A percentile compares a stretch with the other conserved stretches of the same genome.
Conservation (phyloP, 2,888 invertebrate species). For the Miltochrista miniata region DNA sequence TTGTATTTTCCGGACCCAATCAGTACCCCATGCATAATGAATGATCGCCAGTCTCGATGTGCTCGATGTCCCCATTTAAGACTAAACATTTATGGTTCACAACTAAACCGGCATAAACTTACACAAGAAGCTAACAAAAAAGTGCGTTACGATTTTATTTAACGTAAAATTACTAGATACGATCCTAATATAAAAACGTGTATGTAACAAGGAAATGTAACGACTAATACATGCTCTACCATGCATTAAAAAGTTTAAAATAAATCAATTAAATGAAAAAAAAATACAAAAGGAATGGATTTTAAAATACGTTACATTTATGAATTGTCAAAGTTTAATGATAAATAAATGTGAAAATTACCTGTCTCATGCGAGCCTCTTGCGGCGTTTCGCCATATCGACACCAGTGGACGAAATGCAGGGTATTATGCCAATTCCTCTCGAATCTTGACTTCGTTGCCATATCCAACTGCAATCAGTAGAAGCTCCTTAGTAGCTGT, state of each 20-base stretch:
- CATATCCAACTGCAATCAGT: conserved; percentile 83
- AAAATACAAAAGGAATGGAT: conserved; percentile 20
- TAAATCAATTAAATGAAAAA: conserved; percentile 55
- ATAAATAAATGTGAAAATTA: conserved; percentile 59
- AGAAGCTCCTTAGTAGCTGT: conserved; percentile 80
- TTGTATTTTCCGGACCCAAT: conserved; percentile 54
- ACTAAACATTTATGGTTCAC: conserved; percentile 38
- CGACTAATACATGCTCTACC: conserved; percentile 50
- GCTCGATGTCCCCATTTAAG: conserved; percentile 48
- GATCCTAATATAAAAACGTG: conserved; percentile 53
- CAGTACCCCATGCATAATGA: conserved; percentile 67
- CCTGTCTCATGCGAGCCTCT: conserved; percentile 88
- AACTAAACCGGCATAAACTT: conserved; percentile 48
- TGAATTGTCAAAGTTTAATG: conserved; percentile 34
- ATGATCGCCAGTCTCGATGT: conserved; percentile 56
- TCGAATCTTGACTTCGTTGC: conserved; percentile 84
- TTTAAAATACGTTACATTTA: conserved; percentile 5
- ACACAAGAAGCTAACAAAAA: conserved; percentile 64
- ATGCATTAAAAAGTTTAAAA: conserved; percentile 44
- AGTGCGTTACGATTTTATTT: conserved; percentile 38
- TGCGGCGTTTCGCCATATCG: conserved; percentile 87
- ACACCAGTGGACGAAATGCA: conserved; percentile 88
- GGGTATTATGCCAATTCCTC: conserved; percentile 87
- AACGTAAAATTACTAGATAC: conserved; percentile 37
- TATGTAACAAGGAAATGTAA: conserved; percentile 30